phyloP scores from a whole-genome alignment of 2,113 vertebrate genomes.

The Melanostigma gelatinosum region DNA sequence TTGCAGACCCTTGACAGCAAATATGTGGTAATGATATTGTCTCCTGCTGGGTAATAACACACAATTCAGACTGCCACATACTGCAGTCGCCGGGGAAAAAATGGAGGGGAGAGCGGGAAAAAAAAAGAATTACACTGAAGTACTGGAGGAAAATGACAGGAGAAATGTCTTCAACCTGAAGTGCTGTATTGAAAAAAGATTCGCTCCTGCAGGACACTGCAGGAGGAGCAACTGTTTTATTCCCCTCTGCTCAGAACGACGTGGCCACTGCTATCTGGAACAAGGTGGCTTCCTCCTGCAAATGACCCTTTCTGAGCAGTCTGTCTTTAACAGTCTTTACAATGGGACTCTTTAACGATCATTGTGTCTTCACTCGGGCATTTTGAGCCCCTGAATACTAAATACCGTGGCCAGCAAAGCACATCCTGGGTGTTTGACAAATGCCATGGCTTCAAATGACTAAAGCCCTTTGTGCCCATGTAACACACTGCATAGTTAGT shows the following conservation, averaged over 20 bases:
- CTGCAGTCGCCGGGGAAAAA: slow-evolving; percentile 79
- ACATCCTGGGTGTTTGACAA: slow-evolving; percentile 31
- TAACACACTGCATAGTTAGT: slow-evolving; percentile 43
- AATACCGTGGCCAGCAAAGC: slow-evolving; percentile 2
- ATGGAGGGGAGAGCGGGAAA: slow-evolving; percentile 74
- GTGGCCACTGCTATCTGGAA: slow-evolving; percentile 29
- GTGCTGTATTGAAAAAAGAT: slow-evolving; percentile 79
- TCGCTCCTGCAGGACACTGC: slow-evolving; percentile 74
- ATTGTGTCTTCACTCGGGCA: neutral
- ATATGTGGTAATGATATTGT: slow-evolving; percentile 91
- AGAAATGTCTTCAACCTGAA: slow-evolving; percentile 87
- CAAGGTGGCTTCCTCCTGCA: slow-evolving; percentile 33
- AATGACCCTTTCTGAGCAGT: neutral
- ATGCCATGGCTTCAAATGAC: slow-evolving; percentile 55
- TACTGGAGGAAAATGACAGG: slow-evolving; percentile 86
- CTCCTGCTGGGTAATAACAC: slow-evolving; percentile 90
- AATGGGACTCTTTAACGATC: neutral
- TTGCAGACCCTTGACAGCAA: slow-evolving; percentile 89
- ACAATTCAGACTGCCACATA: slow-evolving; percentile 87
- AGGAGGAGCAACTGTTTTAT: slow-evolving; percentile 60
- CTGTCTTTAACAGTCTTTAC: slow-evolving; percentile 5
- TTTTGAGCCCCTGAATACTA: slow-evolving; percentile 17
- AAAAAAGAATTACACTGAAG: slow-evolving; percentile 87
- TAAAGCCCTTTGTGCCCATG: slow-evolving; percentile 51
- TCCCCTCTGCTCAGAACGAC: slow-evolving; percentile 24